phyloP scores from a whole-genome alignment of 1,140 invertebrate species.

The Metaphire vulgaris region DNA sequence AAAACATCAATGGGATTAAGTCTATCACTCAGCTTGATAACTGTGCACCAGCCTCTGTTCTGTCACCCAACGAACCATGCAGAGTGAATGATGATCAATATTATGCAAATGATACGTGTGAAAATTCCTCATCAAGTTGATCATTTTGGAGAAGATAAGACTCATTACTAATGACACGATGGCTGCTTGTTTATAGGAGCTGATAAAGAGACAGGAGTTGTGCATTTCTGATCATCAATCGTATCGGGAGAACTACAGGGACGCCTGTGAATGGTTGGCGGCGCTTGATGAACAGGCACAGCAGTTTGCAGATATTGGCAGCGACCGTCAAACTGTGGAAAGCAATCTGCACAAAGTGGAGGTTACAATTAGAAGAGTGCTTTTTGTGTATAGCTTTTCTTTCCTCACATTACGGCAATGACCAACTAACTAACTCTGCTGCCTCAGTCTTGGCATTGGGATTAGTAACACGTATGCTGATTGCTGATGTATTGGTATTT shows the following conservation, averaged over 20 bases:
- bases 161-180: too few species aligned
- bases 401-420: slow-evolving; percentile 2
- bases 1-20: too few species aligned
- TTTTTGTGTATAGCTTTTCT: slow-evolving; percentile 33
- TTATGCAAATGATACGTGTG: too few species aligned
- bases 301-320: slow-evolving; percentile 50
- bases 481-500: too few species aligned
- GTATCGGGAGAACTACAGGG: slow-evolving; percentile 31
- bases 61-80: too few species aligned
- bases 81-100: too few species aligned
- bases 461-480: too few species aligned
- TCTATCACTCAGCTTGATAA: too few species aligned
- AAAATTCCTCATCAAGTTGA: too few species aligned
- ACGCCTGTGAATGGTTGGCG: slow-evolving; percentile 60
- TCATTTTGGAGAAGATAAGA: too few species aligned
- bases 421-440: slow-evolving; percentile 2
- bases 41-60: too few species aligned
- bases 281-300: slow-evolving; percentile 60
- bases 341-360: slow-evolving; percentile 57
- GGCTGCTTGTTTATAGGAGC: background rate
- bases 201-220: background rate
- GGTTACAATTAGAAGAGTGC: slow-evolving; percentile 34
- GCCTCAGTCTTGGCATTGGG: too few species aligned
- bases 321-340: slow-evolving; percentile 63
- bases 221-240: background rate